These are phyloP conservation scores for Lagorchestes hirsutus DNA, from an alignment of 2,797 vertebrate genomes.

Conservation along the genomic window DNA sequence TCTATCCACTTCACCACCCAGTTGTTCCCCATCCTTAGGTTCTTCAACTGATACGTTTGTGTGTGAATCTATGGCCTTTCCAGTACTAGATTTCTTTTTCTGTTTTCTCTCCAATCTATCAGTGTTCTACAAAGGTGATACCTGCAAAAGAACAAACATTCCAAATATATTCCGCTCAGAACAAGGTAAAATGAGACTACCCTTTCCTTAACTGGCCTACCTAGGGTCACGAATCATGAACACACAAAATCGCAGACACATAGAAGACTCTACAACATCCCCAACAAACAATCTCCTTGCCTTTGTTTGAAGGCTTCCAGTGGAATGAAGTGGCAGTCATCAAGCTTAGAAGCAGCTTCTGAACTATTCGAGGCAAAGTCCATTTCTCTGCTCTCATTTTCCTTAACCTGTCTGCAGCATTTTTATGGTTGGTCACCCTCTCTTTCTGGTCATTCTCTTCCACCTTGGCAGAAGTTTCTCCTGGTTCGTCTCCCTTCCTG, in stretches of 20 bases:
- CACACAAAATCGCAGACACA: not conserved
- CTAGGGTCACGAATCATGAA: not conserved
- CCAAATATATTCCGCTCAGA: not conserved
- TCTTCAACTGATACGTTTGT: not conserved
- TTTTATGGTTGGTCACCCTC: not conserved
- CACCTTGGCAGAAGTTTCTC: no score
- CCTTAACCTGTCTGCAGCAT: not conserved
- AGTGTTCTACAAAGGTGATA: not conserved
- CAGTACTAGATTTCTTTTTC: not conserved
- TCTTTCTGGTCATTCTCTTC: not conserved
- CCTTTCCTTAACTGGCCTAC: not conserved
- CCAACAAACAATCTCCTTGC: not conserved
- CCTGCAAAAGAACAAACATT: not conserved
- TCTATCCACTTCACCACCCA: no score
- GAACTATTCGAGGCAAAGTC: not conserved
- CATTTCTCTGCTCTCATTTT: not conserved
- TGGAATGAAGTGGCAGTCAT: no score
- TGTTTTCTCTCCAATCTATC: not conserved
- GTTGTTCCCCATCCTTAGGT: not conserved
- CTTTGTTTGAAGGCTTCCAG: not conserved
- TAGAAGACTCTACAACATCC: not conserved
- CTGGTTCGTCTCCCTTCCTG: not conserved
- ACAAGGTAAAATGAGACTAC: not conserved
- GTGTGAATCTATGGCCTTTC: not conserved
- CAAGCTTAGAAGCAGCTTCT: not conserved